Percentiles rank a stretch among this genome's conserved stretches.
phyloP scores from a whole-genome alignment of 64 coral and sea anemone genomes.

The Dendronephthya gigantea region DNA sequence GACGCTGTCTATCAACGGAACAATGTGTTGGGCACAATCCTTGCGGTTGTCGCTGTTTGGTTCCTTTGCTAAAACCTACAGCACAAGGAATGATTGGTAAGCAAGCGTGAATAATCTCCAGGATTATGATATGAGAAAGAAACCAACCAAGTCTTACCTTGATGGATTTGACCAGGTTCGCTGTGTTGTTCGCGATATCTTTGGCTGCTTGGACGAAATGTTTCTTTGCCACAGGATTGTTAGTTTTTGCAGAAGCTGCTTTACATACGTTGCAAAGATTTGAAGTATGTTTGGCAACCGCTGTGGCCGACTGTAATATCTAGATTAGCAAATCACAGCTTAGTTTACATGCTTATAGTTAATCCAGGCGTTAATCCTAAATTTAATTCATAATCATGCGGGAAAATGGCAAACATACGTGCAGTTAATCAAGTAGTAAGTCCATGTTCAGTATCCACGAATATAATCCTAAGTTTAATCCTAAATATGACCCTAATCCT shows the following conservation, averaged over 20 bases:
- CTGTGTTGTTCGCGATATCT: constrained; percentile 92
- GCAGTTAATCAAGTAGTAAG: too few relatives aligned
- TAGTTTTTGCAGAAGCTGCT: constrained; percentile 80
- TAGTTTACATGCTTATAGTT: too few relatives aligned
- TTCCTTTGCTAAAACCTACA: constrained; percentile 49
- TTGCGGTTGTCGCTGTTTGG: constrained; percentile 60
- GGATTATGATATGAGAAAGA: background rate
- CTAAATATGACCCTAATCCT: too few relatives aligned
- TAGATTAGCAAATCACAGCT: background rate
- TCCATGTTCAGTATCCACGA: too few relatives aligned
- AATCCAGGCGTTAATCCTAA: too few relatives aligned
- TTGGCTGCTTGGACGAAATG: constrained; percentile 96
- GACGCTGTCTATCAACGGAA: constrained; percentile 71
- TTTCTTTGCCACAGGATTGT: constrained; percentile 70
- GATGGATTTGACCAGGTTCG: constrained; percentile 83
- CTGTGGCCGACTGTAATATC: constrained; percentile 73
- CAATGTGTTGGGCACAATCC: constrained; percentile 55
- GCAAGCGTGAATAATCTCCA: background rate
- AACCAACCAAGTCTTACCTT: constrained; percentile 43
- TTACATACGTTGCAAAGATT: constrained; percentile 91
- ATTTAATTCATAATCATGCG: too few relatives aligned
- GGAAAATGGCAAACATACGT: too few relatives aligned
- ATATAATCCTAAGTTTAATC: too few relatives aligned
- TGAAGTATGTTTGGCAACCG: constrained; percentile 92
- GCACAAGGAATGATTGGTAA: background rate